Conservation (phyloP, 2,797 vertebrate genomes). For the Glyptemys insculpta region DNA sequence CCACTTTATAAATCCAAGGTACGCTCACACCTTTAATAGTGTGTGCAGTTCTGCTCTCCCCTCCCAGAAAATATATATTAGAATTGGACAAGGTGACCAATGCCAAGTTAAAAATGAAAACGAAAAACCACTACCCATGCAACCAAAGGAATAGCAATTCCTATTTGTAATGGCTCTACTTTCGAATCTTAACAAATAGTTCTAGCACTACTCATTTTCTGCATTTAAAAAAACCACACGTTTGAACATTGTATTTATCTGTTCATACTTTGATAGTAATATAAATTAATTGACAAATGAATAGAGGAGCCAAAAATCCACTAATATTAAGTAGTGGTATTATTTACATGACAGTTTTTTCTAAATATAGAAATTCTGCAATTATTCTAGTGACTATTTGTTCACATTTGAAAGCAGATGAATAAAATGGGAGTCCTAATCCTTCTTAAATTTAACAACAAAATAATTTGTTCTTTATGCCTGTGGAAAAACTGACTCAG, state of each 20-base stretch:
- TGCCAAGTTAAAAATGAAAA: neutral
- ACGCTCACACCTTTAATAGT: neutral
- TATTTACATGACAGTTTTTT: slow-evolving; percentile 3
- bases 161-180: neutral
- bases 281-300: neutral
- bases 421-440: slow-evolving; percentile 36
- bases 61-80: neutral
- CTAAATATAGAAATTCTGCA: neutral
- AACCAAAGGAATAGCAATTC: neutral
- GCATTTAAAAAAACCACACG: neutral
- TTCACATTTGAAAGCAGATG: slow-evolving; percentile 29
- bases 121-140: neutral
- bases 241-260: neutral
- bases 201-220: neutral
- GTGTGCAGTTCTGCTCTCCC: neutral
- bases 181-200: neutral
- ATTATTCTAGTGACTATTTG: neutral
- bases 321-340: neutral
- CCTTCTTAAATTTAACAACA: slow-evolving; percentile 59
- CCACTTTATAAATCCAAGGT: neutral
- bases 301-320: neutral
- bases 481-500: slow-evolving; percentile 49
- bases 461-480: slow-evolving; percentile 48
- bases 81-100: neutral
- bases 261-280: neutral